Base-by-base conservation (phyloP, 2,888 invertebrate species). In the Drosophila differens region DNA sequence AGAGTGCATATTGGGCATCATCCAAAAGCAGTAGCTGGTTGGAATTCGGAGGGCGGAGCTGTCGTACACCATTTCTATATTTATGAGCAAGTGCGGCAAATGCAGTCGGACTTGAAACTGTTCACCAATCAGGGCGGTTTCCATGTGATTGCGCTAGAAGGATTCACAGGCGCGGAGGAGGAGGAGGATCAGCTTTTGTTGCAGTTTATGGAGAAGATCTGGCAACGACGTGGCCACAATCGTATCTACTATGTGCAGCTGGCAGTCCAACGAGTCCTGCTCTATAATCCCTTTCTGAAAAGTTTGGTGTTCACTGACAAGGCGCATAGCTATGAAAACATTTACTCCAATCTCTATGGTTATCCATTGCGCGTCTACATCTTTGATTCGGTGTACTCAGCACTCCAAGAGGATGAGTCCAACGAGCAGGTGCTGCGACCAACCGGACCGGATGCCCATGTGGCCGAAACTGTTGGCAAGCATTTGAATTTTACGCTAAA, bases 311-410 rank as follows among this genome's bases (percentile, higher is more conserved):
- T 19, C 5, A 82, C 70, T 1, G 28, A 70, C 16, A 58, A 67
- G 25, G 61, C 79, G 7, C 78, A 75, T 19, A 70, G 74, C 1
- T 76, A 74, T 59, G 32, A 53, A 1, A 52, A 41, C 6, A 89
- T 87, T 19, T 85, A 70, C 60, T 25, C 69, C 16, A 89, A 93
- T 69, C 77, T 93, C 0, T 77, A 93, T 62, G 91, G 91, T 2
- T 93, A 93, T 81, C 87, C 92, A 1, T 9, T 93, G 16, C 88
- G 87, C 3, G 77, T 91, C 1, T 93, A 93, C 69, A 89, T 92
- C 33, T 93, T 93, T 59, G 80, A 88, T 63, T 93, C 93, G 0
- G 91, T 91, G 0, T 93, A 91, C 68, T 90, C 93, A 0, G 67
- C 75, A 1, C 70, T 92, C 0, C 66, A 69, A n/a, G 83, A 74